Conservation (phyloP, 2,113 vertebrate species). For the Poeciliopsis occidentalis region DNA sequence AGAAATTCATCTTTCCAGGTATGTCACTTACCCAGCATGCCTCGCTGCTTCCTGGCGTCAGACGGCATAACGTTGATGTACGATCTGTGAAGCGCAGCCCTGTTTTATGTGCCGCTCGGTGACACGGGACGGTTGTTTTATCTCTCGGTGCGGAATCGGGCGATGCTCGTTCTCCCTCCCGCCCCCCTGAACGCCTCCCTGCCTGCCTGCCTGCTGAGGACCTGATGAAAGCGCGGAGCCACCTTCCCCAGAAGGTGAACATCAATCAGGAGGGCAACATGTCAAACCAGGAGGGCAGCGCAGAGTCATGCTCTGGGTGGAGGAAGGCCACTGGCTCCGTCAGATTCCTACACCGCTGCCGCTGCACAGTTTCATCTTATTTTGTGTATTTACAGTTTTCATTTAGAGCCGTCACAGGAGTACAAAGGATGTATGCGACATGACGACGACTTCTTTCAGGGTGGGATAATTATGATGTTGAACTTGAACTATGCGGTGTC, state of each 20-base stretch:
- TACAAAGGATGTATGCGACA: neutral
- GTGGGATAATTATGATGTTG: neutral
- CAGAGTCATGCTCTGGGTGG: conserved; percentile 48
- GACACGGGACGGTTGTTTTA: conserved; percentile 74
- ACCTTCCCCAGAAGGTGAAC: conserved; percentile 67
- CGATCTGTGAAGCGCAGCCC: conserved; percentile 71
- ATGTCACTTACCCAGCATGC: conserved; percentile 72
- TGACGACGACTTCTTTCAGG: neutral
- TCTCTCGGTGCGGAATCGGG: conserved; percentile 46
- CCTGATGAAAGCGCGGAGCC: conserved; percentile 74
- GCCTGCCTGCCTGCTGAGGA: conserved; percentile 45
- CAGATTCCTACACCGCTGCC: conserved; percentile 13
- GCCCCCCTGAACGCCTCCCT: conserved; percentile 18
- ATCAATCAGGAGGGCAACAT: conserved; percentile 65
- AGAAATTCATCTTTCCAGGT: conserved; percentile 62
- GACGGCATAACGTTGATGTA: conserved; percentile 77
- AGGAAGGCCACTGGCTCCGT: conserved; percentile 24
- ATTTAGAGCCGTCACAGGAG: neutral
- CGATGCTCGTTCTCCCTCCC: conserved; percentile 27
- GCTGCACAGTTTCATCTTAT: neutral
- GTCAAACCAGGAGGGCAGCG: conserved; percentile 51
- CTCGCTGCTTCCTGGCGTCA: conserved; percentile 65
- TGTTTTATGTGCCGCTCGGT: conserved; percentile 71
- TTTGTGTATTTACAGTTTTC: neutral
- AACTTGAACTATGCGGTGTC: neutral